A percentile compares a stretch with the other conserved stretches of the same genome.
These are phyloP conservation scores for Morone chrysops DNA, from an alignment of 2,113 vertebrate species.

Conservation along the genomic window DNA sequence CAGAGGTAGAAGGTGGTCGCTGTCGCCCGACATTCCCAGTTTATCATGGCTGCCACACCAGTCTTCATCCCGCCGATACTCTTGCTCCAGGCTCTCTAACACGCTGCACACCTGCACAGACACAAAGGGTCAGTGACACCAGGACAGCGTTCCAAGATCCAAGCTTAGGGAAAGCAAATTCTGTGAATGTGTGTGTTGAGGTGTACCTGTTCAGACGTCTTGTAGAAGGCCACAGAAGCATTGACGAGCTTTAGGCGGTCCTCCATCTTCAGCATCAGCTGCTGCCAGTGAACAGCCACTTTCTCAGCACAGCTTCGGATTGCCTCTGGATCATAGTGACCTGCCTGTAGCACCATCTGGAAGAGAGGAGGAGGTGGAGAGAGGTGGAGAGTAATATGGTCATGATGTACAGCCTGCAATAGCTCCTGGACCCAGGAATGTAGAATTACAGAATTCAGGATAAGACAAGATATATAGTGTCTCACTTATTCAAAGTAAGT, in stretches of 20 bases:
- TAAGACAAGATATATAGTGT: not conserved
- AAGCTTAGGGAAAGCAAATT: too few species aligned
- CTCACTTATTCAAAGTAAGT: not conserved
- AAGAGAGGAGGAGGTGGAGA: not conserved
- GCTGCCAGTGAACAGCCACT: conserved; percentile 98
- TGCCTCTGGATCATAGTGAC: conserved; percentile 94
- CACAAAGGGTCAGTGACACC: not conserved
- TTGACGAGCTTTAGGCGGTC: conserved; percentile 98
- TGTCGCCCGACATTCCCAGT: conserved; percentile 89
- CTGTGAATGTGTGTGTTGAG: not conserved
- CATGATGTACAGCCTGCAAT: not conserved
- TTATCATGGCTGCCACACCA: conserved; percentile 98
- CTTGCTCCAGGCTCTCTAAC: conserved; percentile 96
- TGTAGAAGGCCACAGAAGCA: conserved; percentile 98
- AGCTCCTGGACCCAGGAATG: not conserved
- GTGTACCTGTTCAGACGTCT: conserved; percentile 96
- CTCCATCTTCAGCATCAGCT: conserved; percentile 99
- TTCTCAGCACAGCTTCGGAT: conserved; percentile 96
- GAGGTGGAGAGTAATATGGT: not conserved
- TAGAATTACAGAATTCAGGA: not conserved
- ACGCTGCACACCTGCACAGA: conserved; percentile 93
- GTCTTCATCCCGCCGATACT: conserved; percentile 96
- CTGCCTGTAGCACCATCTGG: conserved; percentile 90
- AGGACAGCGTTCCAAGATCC: not conserved
- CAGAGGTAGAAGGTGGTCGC: conserved; percentile 94